These are phyloP conservation scores for Podiceps cristatus DNA, from an alignment of 2,113 vertebrate genomes.

Conservation along the genomic window DNA sequence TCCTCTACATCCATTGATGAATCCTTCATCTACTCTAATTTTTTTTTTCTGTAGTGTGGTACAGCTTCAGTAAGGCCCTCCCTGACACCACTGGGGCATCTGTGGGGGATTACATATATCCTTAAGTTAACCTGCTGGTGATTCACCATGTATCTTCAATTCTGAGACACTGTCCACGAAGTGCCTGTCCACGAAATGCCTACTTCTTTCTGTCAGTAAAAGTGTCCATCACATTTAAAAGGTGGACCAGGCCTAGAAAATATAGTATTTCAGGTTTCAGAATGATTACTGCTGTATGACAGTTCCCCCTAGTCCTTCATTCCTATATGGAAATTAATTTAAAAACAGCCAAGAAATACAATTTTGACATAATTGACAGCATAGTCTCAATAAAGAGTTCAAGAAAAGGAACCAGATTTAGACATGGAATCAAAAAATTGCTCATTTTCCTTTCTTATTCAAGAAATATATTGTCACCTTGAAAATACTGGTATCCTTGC, in stretches of 20 bases:
- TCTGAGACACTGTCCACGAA: not conserved
- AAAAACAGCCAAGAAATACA: not conserved
- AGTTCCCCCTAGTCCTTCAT: not conserved
- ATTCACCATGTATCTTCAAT: not conserved
- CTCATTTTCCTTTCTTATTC: not conserved
- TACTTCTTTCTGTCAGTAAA: not conserved
- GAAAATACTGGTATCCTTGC: not conserved
- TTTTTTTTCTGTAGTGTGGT: not conserved
- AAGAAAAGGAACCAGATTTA: not conserved
- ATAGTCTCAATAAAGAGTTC: not conserved
- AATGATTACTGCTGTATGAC: not conserved
- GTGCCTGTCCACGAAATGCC: not conserved
- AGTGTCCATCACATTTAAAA: not conserved
- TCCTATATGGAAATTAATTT: not conserved
- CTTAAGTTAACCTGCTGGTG: not conserved
- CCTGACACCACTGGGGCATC: not conserved
- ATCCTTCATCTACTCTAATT: not conserved
- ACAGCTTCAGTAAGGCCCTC: not conserved
- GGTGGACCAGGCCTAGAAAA: not conserved
- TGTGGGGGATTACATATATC: not conserved
- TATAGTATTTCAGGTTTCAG: not conserved
- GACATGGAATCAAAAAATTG: not conserved
- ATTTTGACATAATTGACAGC: not conserved
- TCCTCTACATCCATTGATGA: not conserved
- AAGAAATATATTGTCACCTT: not conserved